Evolutionary conservation across 2,113 vertebrate species (phyloP).

Genomic region (Apodemus speciosus): DNA sequence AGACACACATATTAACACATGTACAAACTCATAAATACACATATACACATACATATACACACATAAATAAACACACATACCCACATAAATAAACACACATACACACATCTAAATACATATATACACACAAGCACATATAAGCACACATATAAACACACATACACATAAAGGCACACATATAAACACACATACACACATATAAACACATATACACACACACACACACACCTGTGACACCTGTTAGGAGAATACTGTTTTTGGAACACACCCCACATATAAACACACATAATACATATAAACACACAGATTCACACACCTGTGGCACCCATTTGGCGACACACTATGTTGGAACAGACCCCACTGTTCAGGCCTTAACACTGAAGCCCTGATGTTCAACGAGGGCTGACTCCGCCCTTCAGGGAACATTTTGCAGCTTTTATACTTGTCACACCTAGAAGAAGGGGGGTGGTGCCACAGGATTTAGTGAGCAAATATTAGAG

Average conservation of each 20-base stretch:
- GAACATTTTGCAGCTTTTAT: not conserved
- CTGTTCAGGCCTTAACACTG: not conserved
- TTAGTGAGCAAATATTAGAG: not conserved
- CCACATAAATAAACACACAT: not conserved
- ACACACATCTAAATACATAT: rapidly evolving
- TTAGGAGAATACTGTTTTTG: too few relatives aligned
- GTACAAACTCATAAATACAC: not conserved
- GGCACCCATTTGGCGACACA: not conserved
- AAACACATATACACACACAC: too few relatives aligned
- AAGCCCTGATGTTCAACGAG: not conserved
- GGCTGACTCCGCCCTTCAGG: not conserved
- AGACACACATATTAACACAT: not conserved
- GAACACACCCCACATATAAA: too few relatives aligned
- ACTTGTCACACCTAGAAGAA: not conserved
- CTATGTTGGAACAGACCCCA: not conserved
- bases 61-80: not conserved
- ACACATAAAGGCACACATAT: not conserved
- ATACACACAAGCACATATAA: not conserved
- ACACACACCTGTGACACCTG: too few relatives aligned
- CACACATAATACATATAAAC: not conserved
- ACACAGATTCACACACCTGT: not conserved
- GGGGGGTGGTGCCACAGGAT: not conserved
- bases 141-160: not conserved
- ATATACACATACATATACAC: not conserved
- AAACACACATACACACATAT: not conserved